Evolutionary conservation across 2,888 invertebrate genomes (phyloP), one percentile per base, ranked within the genome.

Genomic region (Arge pagana): DNA sequence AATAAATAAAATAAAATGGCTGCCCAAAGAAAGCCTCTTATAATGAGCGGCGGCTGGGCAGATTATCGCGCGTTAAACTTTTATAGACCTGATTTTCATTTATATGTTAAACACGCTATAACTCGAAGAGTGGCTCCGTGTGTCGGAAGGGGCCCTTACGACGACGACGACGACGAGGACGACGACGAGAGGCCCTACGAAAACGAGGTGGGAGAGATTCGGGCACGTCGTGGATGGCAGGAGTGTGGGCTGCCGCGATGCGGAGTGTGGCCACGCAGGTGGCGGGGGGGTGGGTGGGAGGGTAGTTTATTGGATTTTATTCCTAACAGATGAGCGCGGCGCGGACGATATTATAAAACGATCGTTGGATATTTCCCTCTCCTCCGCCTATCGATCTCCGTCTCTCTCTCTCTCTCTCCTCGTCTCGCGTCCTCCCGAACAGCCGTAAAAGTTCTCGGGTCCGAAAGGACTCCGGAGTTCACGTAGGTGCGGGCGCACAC

Each of bases 11-110:
- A 45, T 45, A 45, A 45, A 45, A 45, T 33, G 45, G 45, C 45
- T n/a, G 45, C 16, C 45, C 45, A 33, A 36, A 45, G 31, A 48
- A 41, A 55, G 52, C 58, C 50, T 52, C 45, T 23, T 45, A 45
- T 45, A 45, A 45, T 45, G 45, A 45, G 45, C 45, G 33, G 57
- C 53, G 40, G 54, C 55, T n/a, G 58, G 58, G 57, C 62, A 61
- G 62, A 66, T 68, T 68, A 70, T 70, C 67, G 64, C 64, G 67
- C 58, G 59, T 70, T 68, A 64, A 70, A 68, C 60, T 70, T 71
- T 71, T 71, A 71, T 70, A 69, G 68, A 63, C 62, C 62, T 56
- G 68, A 68, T 68, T 68, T 69, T 69, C 67, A 70, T 71, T 71
- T 71, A 68, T 69, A 71, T 71, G 71, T 71, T 71, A 71, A 71